Conservation (phyloP, 2,888 invertebrate species). For the Brenthis hecate region DNA sequence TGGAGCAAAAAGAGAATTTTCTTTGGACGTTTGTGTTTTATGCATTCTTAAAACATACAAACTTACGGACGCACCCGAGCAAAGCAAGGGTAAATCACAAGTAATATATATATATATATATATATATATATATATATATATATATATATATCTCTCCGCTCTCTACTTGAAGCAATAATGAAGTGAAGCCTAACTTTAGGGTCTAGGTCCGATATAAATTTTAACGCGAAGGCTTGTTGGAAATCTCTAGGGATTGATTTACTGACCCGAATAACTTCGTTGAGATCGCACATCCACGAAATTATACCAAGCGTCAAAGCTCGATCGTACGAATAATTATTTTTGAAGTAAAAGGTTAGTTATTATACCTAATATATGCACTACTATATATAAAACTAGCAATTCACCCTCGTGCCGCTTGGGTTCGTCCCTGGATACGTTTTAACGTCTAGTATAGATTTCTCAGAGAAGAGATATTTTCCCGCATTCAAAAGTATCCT, state of each 20-base stretch:
- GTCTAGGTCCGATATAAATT: slow-evolving; percentile 34
- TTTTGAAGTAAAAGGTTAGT: slow-evolving; percentile 7
- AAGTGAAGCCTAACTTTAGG: slow-evolving; percentile 30
- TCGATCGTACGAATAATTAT: slow-evolving; percentile 27
- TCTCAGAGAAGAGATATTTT: no score
- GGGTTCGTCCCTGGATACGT: no score
- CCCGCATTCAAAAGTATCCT: no score
- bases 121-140: no score
- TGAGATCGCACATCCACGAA: slow-evolving; percentile 30
- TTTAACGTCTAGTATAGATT: no score
- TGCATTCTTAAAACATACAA: no score
- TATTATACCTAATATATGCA: neutral
- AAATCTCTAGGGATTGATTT: slow-evolving; percentile 35
- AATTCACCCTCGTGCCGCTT: no score
- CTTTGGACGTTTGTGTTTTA: no score
- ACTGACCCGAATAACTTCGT: slow-evolving; percentile 34
- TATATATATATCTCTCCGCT: neutral
- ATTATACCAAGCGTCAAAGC: slow-evolving; percentile 27
- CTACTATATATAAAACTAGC: no score
- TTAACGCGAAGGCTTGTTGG: slow-evolving; percentile 30
- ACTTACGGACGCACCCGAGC: no score
- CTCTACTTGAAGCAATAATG: slow-evolving; percentile 31
- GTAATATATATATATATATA: neutral
- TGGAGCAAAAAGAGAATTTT: no score
- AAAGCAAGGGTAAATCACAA: neutral